These are phyloP conservation scores for Scaptomyza cyrtandrae DNA, from an alignment of 2,888 invertebrate genomes.

Conservation along the genomic window DNA sequence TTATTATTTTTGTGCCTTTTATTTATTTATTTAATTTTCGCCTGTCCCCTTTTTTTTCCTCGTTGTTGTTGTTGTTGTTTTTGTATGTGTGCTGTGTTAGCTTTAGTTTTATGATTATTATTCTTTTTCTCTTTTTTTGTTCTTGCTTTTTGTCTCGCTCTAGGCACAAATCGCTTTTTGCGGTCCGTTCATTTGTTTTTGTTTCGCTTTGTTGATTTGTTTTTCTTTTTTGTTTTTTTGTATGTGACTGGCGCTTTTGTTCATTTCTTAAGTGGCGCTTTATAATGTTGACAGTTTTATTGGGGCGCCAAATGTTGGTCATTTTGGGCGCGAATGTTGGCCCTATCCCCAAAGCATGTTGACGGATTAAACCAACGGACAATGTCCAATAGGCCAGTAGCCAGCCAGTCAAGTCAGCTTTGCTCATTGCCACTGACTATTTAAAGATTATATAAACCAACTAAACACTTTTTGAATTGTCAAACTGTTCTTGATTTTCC, in stretches of 20 bases:
- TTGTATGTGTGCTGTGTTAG: slow-evolving; percentile 57
- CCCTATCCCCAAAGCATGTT: slow-evolving; percentile 5
- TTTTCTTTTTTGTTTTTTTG: slow-evolving; percentile 7
- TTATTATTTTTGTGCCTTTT: slow-evolving; percentile 18
- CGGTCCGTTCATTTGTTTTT: slow-evolving; percentile 29
- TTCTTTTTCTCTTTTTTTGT: slow-evolving; percentile 40
- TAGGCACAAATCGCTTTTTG: slow-evolving; percentile 23
- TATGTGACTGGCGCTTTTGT: slow-evolving; percentile 54
- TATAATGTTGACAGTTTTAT: slow-evolving; percentile 79
- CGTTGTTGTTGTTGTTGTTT: slow-evolving; percentile 7
- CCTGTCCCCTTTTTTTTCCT: slow-evolving; percentile 45
- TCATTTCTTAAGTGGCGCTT: slow-evolving; percentile 78
- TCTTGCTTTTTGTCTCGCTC: background rate
- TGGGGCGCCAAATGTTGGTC: slow-evolving; percentile 72
- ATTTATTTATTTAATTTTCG: slow-evolving; percentile 73
- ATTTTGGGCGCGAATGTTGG: slow-evolving; percentile 14
- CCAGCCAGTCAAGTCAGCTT: background rate
- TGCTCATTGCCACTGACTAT: no score
- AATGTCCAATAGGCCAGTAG: slow-evolving; percentile 10
- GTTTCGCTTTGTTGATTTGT: background rate
- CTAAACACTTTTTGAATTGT: no score
- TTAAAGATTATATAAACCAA: no score
- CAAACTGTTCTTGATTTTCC: no score
- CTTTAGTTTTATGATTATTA: slow-evolving; percentile 78
- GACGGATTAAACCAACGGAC: slow-evolving; percentile 16